Conservation (phyloP, 2,888 invertebrate genomes). For the Macroteleia sp. region DNA sequence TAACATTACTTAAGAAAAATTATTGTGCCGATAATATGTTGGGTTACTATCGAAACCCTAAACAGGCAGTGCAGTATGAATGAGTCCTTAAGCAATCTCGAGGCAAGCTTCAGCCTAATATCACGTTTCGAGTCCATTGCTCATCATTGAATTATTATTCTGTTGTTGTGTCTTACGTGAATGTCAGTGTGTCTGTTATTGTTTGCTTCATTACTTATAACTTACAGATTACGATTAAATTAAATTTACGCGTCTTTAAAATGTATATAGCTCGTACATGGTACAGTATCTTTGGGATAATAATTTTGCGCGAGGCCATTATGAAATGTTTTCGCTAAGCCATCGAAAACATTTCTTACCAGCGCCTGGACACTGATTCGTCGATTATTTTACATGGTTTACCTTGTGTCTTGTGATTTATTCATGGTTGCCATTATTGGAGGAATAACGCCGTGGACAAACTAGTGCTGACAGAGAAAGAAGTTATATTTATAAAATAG, state of each 20-base stretch:
- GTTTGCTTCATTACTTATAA: slow-evolving; percentile 75
- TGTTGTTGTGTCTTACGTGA: slow-evolving; percentile 43
- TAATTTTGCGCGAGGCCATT: slow-evolving; percentile 62
- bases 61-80: slow-evolving; percentile 84
- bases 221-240: slow-evolving; percentile 79
- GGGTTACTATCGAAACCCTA: slow-evolving; percentile 83
- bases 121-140: slow-evolving; percentile 84
- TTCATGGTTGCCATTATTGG: slow-evolving; percentile 3
- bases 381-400: slow-evolving; percentile 14
- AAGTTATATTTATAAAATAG: slow-evolving; percentile 39
- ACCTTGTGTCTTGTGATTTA: neutral
- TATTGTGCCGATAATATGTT: slow-evolving; percentile 84
- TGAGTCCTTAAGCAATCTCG: slow-evolving; percentile 84
- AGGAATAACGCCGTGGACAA: slow-evolving; percentile 20
- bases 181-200: slow-evolving; percentile 53
- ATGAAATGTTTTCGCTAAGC: slow-evolving; percentile 63
- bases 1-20: slow-evolving; percentile 83
- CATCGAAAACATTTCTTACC: slow-evolving; percentile 59
- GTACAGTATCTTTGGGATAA: slow-evolving; percentile 82
- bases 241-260: slow-evolving; percentile 75
- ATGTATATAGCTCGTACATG: slow-evolving; percentile 78
- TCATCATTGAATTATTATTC: slow-evolving; percentile 77
- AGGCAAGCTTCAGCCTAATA: slow-evolving; percentile 84
- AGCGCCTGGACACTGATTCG: slow-evolving; percentile 32
- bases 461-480: neutral